phyloP scores from a whole-genome alignment of 1,140 invertebrate genomes.

The Pentalonia nigronervosa region DNA sequence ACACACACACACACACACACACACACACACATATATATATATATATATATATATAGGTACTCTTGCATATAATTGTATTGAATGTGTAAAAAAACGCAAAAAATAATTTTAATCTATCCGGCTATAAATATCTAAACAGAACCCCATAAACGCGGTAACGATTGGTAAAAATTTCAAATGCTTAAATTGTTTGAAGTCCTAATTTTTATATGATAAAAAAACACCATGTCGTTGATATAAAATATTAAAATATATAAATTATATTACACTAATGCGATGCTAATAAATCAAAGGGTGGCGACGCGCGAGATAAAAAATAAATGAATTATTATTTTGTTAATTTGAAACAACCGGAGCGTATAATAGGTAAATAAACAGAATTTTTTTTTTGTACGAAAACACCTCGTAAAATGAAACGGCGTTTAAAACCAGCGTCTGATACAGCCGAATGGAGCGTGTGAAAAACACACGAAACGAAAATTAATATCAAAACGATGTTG shows the following conservation, averaged over 20 bases:
- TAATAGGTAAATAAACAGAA: not conserved
- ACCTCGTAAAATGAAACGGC: not conserved
- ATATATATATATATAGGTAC: too few species aligned
- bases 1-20: too few species aligned
- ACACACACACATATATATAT: too few species aligned
- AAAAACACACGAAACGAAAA: not conserved
- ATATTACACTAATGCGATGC: not conserved
- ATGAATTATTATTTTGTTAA: slow-evolving; percentile 29
- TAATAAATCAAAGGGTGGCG: slow-evolving; percentile 27
- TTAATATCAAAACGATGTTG: not conserved
- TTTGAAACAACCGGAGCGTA: not conserved
- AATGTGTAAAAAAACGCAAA: not conserved
- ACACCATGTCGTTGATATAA: not conserved
- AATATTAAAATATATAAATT: not conserved
- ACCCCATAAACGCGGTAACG: not conserved
- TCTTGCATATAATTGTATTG: too few species aligned
- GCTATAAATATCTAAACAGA: not conserved
- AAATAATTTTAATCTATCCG: not conserved
- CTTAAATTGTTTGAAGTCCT: not conserved
- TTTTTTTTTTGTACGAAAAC: slow-evolving; percentile 2
- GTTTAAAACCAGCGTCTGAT: slow-evolving; percentile 2
- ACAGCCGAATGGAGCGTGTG: not conserved
- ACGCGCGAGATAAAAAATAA: not conserved
- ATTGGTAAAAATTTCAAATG: too few species aligned
- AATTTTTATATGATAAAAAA: not conserved